Base-by-base conservation (phyloP, 2,888 invertebrate genomes). In the Drosophila trichaetosa region DNA sequence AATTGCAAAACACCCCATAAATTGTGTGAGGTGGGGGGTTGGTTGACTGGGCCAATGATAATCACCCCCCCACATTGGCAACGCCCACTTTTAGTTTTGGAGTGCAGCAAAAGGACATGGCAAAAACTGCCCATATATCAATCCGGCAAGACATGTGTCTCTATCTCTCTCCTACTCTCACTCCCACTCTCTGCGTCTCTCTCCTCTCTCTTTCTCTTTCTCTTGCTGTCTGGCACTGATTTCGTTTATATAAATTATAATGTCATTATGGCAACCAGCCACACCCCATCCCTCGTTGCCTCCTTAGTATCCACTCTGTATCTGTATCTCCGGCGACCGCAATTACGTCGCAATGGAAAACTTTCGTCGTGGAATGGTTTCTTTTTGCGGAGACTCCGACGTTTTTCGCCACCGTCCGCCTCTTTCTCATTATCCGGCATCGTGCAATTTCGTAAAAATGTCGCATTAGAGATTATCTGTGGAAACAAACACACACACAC, bases 181-280 rank as follows among this genome's bases (percentile, higher is more conserved):
- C 73, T 3, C 13, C 40, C 48, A 40, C 53, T 54, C 56, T 33
- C 13, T 33, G 33, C 33, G 31, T 10, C 10, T 6, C 42, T 51
- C 52, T 46, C 52, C 52, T 6, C 24, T 52, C 53, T 40, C 34
- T 62, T 38, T 52, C 53, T 40, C 34, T 62, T 38, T 46, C 51
- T 31, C 38, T 36, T 69, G 62, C 74, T 46, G 46, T 24, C 73
- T 70, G 69, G 80, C 84, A 80, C 91, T 87, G 90, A 84, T 87
- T 90, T 90, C 87, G 86, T 87, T 91, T 86, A 91, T 90, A 91
- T 90, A 91, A 91, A 91, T 91, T 91, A 91, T 91, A 91, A 89
- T 91, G 91, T 90, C 92, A 92, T 91, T 91, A 90, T 87, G 81
- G 83, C 85, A 80, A 87, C 76, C 87, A 82, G 87, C 79, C 81